Conservation (phyloP, 2,797 vertebrate species). For the Benthosema pterotum region DNA sequence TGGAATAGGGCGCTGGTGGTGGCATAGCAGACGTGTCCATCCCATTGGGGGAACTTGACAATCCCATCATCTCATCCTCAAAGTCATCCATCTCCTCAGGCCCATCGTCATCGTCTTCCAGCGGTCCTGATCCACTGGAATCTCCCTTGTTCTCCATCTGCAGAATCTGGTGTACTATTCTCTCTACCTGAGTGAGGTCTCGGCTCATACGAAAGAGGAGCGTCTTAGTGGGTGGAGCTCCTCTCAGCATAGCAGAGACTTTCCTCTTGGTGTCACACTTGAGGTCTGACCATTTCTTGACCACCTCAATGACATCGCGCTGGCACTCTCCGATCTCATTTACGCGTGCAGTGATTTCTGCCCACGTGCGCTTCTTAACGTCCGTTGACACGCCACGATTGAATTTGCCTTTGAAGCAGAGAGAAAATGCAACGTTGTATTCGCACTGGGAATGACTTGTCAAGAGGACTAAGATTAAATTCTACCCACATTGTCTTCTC, state of each 20-base stretch:
- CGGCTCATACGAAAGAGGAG: slow-evolving; percentile 66
- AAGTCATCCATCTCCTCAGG: slow-evolving; percentile 76
- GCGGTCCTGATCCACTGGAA: slow-evolving; percentile 46
- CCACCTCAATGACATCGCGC: slow-evolving; percentile 81
- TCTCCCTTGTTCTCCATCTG: slow-evolving; percentile 73
- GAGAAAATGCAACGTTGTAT: neutral
- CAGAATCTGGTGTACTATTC: slow-evolving; percentile 80
- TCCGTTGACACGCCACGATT: slow-evolving; percentile 78
- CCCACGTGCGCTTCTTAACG: slow-evolving; percentile 80
- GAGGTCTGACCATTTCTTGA: slow-evolving; percentile 84
- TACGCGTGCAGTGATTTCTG: slow-evolving; percentile 79
- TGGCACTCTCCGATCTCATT: slow-evolving; percentile 84
- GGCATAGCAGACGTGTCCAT: slow-evolving; percentile 55
- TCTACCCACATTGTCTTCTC: too few species aligned
- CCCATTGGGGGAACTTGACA: slow-evolving; percentile 72
- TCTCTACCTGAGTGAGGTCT: slow-evolving; percentile 79
- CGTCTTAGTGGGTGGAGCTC: slow-evolving; percentile 61
- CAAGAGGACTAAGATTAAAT: too few species aligned
- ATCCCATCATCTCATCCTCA: slow-evolving; percentile 72
- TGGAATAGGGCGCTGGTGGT: slow-evolving; percentile 48
- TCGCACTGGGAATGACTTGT: too few species aligned
- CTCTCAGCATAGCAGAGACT: slow-evolving; percentile 74
- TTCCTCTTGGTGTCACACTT: slow-evolving; percentile 85
- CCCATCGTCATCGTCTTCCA: slow-evolving; percentile 73
- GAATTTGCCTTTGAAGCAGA: slow-evolving; percentile 72